Conservation (phyloP, 2,797 vertebrate genomes). For the Coracias cyanogaster region DNA sequence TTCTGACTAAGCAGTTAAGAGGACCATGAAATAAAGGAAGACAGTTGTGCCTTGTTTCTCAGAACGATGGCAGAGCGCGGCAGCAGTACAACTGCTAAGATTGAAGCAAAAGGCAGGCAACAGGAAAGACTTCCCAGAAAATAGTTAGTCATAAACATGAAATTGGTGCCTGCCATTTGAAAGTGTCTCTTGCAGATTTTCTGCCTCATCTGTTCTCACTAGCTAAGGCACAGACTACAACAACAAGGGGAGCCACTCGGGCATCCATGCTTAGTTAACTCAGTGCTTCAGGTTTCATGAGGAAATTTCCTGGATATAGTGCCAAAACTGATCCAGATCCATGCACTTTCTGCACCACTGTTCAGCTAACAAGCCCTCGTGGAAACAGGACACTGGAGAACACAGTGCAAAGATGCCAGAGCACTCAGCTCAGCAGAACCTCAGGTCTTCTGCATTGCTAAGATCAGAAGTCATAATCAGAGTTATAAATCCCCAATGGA, state of each 20-base stretch:
- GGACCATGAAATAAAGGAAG: neutral
- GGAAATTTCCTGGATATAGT: neutral
- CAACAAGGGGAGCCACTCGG: neutral
- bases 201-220: neutral
- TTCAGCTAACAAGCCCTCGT: neutral
- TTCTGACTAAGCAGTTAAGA: neutral
- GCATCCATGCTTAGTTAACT: neutral
- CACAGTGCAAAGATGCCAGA: neutral
- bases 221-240: neutral
- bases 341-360: neutral
- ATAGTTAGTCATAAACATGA: neutral
- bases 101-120: neutral
- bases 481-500: neutral
- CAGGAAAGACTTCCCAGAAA: neutral
- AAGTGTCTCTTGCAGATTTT: neutral
- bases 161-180: neutral
- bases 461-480: neutral
- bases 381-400: neutral
- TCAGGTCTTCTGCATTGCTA: neutral
- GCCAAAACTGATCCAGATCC: neutral
- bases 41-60: neutral
- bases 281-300: neutral
- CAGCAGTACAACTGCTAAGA: rapidly evolving
- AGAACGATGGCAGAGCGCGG: neutral
- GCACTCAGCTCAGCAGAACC: neutral